Evolutionary conservation across 1,140 invertebrate genomes (phyloP).

Genomic region (Pseudomyrmex gracilis): DNA sequence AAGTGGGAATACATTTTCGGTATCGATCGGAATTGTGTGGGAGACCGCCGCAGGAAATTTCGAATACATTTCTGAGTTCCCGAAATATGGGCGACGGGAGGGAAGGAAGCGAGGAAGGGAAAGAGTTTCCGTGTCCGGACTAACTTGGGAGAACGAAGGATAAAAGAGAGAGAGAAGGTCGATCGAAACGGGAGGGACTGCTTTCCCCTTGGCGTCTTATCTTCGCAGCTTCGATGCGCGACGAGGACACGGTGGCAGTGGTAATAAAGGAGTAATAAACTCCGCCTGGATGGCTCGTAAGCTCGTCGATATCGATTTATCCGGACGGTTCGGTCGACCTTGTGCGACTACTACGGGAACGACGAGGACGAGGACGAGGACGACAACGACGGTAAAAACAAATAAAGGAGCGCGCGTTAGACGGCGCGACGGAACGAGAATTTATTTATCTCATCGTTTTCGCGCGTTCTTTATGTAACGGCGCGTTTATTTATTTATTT

Average conservation of each 20-base stretch:
- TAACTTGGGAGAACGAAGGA: background rate
- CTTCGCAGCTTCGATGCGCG: conserved; percentile 22
- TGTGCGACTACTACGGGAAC: background rate
- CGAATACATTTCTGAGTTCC: background rate
- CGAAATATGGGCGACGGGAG: background rate
- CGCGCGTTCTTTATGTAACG: no score
- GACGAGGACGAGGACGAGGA: conserved; percentile 3
- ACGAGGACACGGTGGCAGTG: background rate
- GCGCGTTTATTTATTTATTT: conserved; percentile 31
- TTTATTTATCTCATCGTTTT: conserved; percentile 10
- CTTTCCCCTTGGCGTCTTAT: background rate
- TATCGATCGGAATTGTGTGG: background rate
- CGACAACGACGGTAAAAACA: conserved; percentile 9
- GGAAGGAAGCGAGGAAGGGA: background rate
- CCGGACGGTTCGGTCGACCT: conserved; percentile 29
- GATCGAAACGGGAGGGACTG: background rate
- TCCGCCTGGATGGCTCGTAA: conserved; percentile 10
- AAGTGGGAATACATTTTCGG: background rate
- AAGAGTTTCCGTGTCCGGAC: background rate
- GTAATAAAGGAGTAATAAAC: conserved; percentile 57
- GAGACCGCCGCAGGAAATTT: background rate
- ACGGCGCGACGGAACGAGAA: conserved; percentile 3
- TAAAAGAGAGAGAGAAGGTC: background rate
- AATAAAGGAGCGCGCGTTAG: conserved; percentile 23
- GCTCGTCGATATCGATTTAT: conserved; percentile 50